Evolutionary conservation across 2,797 vertebrate genomes (phyloP), one percentile per base, ranked within the genome.

Genomic region (Apogon talboti): DNA sequence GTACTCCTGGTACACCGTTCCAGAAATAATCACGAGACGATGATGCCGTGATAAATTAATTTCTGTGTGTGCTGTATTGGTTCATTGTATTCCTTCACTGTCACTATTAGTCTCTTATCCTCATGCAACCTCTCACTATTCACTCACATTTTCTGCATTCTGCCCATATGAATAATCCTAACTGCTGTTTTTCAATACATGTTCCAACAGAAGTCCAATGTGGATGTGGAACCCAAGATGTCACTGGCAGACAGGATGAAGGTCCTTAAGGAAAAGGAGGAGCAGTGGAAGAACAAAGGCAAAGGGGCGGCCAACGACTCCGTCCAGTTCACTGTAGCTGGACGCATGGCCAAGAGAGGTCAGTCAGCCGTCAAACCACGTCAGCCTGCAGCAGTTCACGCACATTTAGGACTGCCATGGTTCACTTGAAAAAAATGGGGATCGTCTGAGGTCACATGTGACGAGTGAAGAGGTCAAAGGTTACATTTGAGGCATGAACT

Each of bases 221-320:
- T 87, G 0, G 91, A 93, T 0, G 3, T 92, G 64, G 92, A 80
- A 53, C 71, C 90, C n/a, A 94, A 93, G 82, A 84, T 87, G 86
- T 91, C 92, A 0, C 68, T 95, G 83, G 78, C 81, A 11, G 92
- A 95, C 0, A 80, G 94, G 55, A 94, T 94, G 92, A 94, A 92
- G 84, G 84, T 91, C 56, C 92, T 95, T 4, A 92, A 93, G 71
- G 92, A 92, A 66, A 94, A 93, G 44, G 94, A 94, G 85, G 92
- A 94, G 74, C 88, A 91, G 77, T 94, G 94, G 94, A 94, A 94
- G 72, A 76, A 14, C 70, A 92, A 77, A 82, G 94, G 94, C 54
- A 93, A 93, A 79, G 93, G 94, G 61, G 93, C 93, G 16, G 91
- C 91, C 79, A 95, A 95, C 4, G 94, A 95, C 87, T 95, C 94